Evolutionary conservation across 1,140 invertebrate genomes (phyloP).

Genomic region (Orchestia grillus): DNA sequence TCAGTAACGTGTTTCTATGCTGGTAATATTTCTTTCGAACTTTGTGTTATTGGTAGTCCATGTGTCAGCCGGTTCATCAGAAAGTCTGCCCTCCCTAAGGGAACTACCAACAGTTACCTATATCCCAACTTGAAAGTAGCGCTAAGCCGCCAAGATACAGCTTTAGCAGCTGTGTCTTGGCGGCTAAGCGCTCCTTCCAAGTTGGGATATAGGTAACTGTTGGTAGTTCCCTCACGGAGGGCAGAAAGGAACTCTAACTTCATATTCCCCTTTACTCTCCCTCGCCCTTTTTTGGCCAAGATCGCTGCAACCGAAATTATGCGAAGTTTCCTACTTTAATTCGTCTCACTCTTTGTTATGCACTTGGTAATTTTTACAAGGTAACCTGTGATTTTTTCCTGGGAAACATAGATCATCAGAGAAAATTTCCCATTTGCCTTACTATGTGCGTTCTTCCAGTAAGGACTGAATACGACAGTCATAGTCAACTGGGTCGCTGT

Average conservation of each 20-base stretch:
- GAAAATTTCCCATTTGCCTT: not conserved
- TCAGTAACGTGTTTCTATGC: too few relatives aligned
- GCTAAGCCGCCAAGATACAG: not conserved
- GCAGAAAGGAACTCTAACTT: too few relatives aligned
- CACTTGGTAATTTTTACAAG: not conserved
- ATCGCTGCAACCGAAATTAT: not conserved
- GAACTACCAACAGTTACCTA: too few relatives aligned
- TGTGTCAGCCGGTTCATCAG: too few relatives aligned
- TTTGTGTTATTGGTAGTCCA: too few relatives aligned
- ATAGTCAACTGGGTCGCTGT: not conserved
- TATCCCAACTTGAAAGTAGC: too few relatives aligned
- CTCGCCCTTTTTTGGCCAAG: not conserved
- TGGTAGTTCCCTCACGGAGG: too few relatives aligned
- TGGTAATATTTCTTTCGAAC: too few relatives aligned
- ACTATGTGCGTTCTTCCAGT: not conserved
- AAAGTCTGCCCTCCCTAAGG: too few relatives aligned
- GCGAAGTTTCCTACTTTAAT: not conserved
- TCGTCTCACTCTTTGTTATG: not conserved
- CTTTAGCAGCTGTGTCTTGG: not conserved
- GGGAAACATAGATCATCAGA: not conserved
- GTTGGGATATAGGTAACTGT: not conserved
- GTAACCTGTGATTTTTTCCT: not conserved
- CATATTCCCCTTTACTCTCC: not conserved
- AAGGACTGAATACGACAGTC: too few relatives aligned
- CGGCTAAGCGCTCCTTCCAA: not conserved